Base-by-base conservation (phyloP, 2,113 vertebrate species). In the Barbus barbus region DNA sequence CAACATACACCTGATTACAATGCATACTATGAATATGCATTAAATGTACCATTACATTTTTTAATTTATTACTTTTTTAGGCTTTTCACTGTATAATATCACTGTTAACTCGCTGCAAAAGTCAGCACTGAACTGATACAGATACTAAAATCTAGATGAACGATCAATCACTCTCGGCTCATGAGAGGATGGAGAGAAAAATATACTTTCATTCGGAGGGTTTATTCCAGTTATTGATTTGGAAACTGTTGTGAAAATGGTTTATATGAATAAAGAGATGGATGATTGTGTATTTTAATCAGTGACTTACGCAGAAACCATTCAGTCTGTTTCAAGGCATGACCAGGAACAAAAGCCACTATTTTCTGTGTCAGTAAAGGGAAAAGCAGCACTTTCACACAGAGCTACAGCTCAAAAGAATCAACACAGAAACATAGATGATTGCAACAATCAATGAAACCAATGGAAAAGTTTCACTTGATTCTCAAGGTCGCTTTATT, bases 201-300 rank as follows among this genome's bases (percentile, higher is more conserved):
- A 73, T 0, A 41, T 24, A 41, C 26, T 8, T 26, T 44, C 9
- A 41, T 41, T 73, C 13, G 3, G 11, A 24, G 38, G 31, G 13
- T 58, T n/a, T 60, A 48, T 16, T 48, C 5, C 13, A 74, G 72
- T 26, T 28, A 74, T 78, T 61, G 33, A 61, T 78, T 9, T 36
- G 4, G n/a, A 24, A 61, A 26, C n/a, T 38, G 22, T 13, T 26
- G 18, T 24, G 22, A 24, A 73, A 69, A 46, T 31, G 7, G 1
- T 8, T 51, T 53, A 46, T 26, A 74, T 53, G 67, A 71, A 38
- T 51, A 67, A 48, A 83, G 71, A 83, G n/a, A 73, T 3, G 41
- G 61, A 73, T 20, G 58, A 63, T 79, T 79, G 58, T 79, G 77
- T 63, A 7, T 44, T 41, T 44, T 63, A 79, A 79, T 41, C 77